Conservation (phyloP, 2,888 invertebrate species). For the Oligia latruncula region DNA sequence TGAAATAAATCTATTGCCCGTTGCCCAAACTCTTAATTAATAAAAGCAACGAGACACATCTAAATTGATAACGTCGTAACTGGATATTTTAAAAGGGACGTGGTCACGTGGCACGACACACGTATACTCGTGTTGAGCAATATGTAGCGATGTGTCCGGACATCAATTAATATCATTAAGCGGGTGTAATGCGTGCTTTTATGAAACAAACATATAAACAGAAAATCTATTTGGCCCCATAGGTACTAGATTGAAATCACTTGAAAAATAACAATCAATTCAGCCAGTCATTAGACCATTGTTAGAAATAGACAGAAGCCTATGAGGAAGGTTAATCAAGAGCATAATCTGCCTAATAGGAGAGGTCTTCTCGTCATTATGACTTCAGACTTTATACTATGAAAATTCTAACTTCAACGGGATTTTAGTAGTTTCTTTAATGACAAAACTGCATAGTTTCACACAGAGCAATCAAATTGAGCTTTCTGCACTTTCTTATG, state of each 20-base stretch:
- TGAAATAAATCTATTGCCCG: slow-evolving; percentile 34
- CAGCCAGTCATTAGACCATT: not conserved
- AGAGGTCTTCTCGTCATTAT: not conserved
- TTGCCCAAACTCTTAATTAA: slow-evolving; percentile 58
- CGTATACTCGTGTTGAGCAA: slow-evolving; percentile 50
- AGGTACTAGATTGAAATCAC: not conserved
- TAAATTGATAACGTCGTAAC: slow-evolving; percentile 75
- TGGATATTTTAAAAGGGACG: slow-evolving; percentile 78
- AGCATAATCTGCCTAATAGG: not conserved
- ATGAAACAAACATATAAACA: slow-evolving; percentile 15
- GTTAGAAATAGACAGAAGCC: too few species aligned
- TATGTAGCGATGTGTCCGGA: slow-evolving; percentile 65
- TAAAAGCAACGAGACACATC: slow-evolving; percentile 56
- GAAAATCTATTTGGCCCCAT: slow-evolving; percentile 23
- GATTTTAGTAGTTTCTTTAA: not conserved
- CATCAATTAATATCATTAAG: slow-evolving; percentile 85
- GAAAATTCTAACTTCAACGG: not conserved
- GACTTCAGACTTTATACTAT: not conserved
- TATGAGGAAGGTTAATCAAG: too few species aligned
- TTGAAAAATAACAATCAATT: not conserved
- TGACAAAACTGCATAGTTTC: not conserved
- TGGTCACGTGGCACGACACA: slow-evolving; percentile 52
- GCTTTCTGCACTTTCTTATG: slow-evolving; percentile 29
- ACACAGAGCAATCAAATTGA: not conserved
- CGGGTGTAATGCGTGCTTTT: slow-evolving; percentile 72